Percentiles rank a stretch among this genome's conserved stretches.
Conservation (phyloP, 2,797 vertebrate genomes). For the Bradypus variegatus region DNA sequence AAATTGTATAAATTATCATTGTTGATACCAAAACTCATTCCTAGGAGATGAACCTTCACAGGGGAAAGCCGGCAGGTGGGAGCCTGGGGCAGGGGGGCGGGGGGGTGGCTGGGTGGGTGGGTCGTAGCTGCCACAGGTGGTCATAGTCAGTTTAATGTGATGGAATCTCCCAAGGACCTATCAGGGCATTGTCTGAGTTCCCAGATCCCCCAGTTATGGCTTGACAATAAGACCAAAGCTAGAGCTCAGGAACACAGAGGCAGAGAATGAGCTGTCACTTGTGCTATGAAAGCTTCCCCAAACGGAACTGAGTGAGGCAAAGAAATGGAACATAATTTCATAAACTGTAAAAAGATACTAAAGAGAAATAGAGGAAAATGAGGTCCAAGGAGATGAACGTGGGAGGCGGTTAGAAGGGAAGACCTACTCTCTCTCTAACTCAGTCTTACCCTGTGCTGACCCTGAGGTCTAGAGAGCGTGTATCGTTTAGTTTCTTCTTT, state of each 20-base stretch:
- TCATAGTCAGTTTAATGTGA: background rate
- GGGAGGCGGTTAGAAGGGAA: background rate
- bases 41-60: background rate
- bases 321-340: background rate
- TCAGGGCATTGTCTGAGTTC: background rate
- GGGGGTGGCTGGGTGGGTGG: too few species aligned
- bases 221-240: background rate
- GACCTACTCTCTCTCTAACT: background rate
- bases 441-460: background rate
- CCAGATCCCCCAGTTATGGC: background rate
- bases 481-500: background rate
- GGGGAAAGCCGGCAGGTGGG: background rate
- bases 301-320: background rate
- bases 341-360: background rate
- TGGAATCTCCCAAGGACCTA: background rate
- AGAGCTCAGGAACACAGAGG: background rate
- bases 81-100: too few species aligned
- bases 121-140: background rate
- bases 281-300: background rate
- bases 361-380: conserved; percentile 3
- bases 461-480: background rate
- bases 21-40: background rate
- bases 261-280: background rate
- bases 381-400: background rate
- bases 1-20: background rate